A percentile compares a stretch with the other conserved stretches of the same genome.
Conservation (phyloP, 1,140 invertebrate species). For the Drosophila busckii region DNA sequence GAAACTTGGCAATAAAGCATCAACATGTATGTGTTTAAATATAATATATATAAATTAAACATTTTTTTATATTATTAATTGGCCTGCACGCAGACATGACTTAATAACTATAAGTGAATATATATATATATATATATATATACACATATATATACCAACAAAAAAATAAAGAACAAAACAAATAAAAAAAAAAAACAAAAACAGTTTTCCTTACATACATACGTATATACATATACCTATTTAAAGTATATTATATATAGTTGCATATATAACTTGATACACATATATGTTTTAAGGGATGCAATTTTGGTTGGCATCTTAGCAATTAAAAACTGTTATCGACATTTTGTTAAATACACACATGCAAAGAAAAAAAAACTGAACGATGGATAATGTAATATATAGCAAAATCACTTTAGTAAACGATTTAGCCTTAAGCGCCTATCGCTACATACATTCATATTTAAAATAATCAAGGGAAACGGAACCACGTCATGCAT, state of each 20-base stretch:
- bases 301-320: too few species aligned
- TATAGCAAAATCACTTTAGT: constrained; percentile 44
- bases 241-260: constrained; percentile 7
- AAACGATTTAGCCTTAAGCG: constrained; percentile 60
- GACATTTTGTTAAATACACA: constrained; percentile 22
- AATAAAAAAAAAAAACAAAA: constrained; percentile 16
- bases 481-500: too few species aligned
- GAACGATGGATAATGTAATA: constrained; percentile 35
- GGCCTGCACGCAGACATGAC: too few species aligned
- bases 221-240: constrained; percentile 12
- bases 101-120: too few species aligned
- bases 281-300: too few species aligned
- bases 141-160: constrained; percentile 7
- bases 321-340: constrained; percentile 30
- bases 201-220: constrained; percentile 33
- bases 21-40: constrained; percentile 5
- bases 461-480: too few species aligned
- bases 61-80: constrained; percentile 45
- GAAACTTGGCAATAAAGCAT: too few species aligned
- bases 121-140: constrained; percentile 18
- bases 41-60: constrained; percentile 9
- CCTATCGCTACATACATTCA: constrained; percentile 29
- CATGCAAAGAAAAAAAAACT: neutral
- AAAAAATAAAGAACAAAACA: constrained; percentile 15
- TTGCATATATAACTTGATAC: too few species aligned